These are phyloP conservation scores for Cebus imitator DNA, from an alignment of 2,113 vertebrate genomes.

Conservation along the genomic window DNA sequence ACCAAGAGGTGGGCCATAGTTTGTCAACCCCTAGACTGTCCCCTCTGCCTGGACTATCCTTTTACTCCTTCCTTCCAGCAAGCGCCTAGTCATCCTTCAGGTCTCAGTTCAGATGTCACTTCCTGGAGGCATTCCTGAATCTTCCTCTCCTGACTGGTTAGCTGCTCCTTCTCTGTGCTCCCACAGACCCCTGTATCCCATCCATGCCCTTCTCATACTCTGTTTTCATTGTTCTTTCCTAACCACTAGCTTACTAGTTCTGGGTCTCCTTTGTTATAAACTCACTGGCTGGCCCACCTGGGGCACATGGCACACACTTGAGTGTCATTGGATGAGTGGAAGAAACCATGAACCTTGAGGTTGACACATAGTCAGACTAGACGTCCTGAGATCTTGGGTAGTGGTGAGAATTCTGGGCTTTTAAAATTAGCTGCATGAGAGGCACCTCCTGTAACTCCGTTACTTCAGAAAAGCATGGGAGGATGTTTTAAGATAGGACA, in stretches of 20 bases:
- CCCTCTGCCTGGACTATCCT: background rate
- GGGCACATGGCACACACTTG: background rate
- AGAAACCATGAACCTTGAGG: background rate
- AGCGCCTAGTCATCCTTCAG: background rate
- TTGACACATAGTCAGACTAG: background rate
- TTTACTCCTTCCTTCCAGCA: background rate
- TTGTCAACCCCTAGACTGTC: background rate
- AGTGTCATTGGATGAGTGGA: background rate
- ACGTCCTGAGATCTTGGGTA: background rate
- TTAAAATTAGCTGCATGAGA: background rate
- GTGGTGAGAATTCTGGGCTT: background rate
- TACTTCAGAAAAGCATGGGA: background rate
- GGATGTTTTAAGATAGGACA: background rate
- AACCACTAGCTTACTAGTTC: background rate
- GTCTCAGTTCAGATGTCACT: background rate
- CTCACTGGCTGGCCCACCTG: background rate
- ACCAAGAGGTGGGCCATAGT: background rate
- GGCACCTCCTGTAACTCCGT: background rate
- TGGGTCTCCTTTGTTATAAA: background rate
- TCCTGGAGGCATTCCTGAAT: background rate
- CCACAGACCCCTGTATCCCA: background rate
- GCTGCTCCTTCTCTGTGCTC: background rate
- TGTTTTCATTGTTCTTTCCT: background rate
- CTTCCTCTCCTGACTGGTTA: background rate
- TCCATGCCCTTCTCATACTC: background rate